Base-by-base conservation (phyloP, 2,888 invertebrate genomes). In the Abrostola tripartita region DNA sequence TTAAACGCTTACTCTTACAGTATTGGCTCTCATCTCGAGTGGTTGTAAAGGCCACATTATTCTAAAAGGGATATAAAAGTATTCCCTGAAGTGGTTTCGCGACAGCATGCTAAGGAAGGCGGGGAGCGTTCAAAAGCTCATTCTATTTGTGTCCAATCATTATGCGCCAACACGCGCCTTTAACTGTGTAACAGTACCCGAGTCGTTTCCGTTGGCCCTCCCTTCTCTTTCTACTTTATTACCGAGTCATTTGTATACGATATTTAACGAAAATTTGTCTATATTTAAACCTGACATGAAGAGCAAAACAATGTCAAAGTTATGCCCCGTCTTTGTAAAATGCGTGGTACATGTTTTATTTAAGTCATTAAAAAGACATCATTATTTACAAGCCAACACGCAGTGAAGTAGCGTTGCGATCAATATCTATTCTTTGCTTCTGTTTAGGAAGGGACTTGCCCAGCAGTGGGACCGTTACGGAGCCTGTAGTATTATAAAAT, bases 91-190 rank as follows among this genome's bases (percentile, higher is more conserved):
- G 88, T 88, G 87, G 88, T 87, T 91, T 91, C 85, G 90, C 91
- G 88, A 90, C 90, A 90, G 87, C 87, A 87, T 87, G 89, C 88
- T 85, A 84, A 84, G 85, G 83, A 87, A 87, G 82, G 82, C 83
- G 84, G 81, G 82, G 81, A 67, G 73, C 82, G 83, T 84, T 88
- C 87, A 85, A 86, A 89, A 87, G 90, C 88, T 80, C 83, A 82
- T 86, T 91, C 91, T 93, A 92, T 93, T 92, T 90, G 87, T 84
- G 89, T 88, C 85, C 87, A 84, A 93, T 93, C 90, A 92, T 93
- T 94, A 94, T 94, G 93, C 93, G 83, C 81, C 84, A 81, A 85
- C 93, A 93, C 92, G 92, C 92, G 89, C 88, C 89, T 91, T 82
- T 88, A 87, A 90, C 92, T 91, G 90, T 91, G 91, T 91, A 92